Evolutionary conservation across 2,888 invertebrate species (phyloP).

Genomic region (Ophion ellenae): DNA sequence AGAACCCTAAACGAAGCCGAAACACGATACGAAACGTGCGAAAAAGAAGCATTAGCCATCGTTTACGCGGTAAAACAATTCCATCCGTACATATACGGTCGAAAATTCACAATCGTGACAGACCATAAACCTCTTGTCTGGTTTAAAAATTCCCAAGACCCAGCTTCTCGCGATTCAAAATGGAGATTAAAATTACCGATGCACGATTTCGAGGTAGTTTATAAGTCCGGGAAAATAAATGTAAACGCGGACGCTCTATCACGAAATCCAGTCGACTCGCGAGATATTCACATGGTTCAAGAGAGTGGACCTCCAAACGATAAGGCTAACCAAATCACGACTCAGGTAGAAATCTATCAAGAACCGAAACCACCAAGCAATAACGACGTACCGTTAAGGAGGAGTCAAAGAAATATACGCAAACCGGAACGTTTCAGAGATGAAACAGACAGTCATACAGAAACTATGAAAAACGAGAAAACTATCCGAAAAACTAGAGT

Average conservation of each 20-base stretch:
- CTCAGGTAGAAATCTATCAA: not conserved
- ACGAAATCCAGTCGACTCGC: conserved; percentile 35
- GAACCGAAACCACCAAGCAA: not conserved
- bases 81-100: conserved; percentile 36
- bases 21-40: conserved; percentile 31
- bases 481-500: not conserved
- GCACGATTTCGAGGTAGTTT: conserved; percentile 38
- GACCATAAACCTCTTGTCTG: conserved; percentile 32
- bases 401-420: conserved; percentile 12
- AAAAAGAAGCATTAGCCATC: conserved; percentile 7
- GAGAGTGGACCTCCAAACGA: not conserved
- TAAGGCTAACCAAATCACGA: not conserved
- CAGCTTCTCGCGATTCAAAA: conserved; percentile 24
- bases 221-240: not conserved
- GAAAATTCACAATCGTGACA: conserved; percentile 20
- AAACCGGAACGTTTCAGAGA: conserved; percentile 5
- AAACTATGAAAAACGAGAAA: too few relatives aligned
- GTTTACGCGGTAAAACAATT: conserved; percentile 40
- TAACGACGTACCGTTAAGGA: not conserved
- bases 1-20: conserved; percentile 34
- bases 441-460: not conserved
- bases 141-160: conserved; percentile 19
- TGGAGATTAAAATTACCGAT: conserved; percentile 42
- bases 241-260: conserved; percentile 38
- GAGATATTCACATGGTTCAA: not conserved